Evolutionary conservation across 37 sponge, comb jelly and placozoan genomes (phyloP), one percentile per base, ranked within the genome.

Genomic region (Petrosia ficiformis): DNA sequence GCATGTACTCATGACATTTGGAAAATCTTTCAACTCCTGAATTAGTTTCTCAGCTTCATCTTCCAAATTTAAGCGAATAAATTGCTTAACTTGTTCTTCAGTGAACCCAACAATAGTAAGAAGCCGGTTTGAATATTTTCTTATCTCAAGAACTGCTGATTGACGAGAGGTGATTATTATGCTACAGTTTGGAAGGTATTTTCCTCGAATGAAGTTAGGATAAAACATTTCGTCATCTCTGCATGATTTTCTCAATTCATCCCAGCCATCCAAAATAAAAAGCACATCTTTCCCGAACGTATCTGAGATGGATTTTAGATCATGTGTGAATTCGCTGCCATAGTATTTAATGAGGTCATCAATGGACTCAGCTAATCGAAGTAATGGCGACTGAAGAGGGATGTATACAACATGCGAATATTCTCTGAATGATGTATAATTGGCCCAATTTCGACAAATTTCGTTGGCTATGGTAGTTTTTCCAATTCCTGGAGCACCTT

Each of bases 221-320:
- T 69, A 68, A 5, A 79, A 79, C 33, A 24, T 56, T 30, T 68
- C 58, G 8, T 0, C 2, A 2, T 16, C 54, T 1, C 78, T 67
- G 44, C 67, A 66, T 22, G 67, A 35, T 21, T 40, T 32, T 1
- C 35, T 67, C 2, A 77, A 31, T 64, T 77, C 78, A 77, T 77
- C 78, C 78, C 78, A 77, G 1, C 78, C 78, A 66, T 77, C 78
- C 31, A 77, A 57, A 31, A 75, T 59, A 35, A 75, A 59, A 14
- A 75, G 63, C 31, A 75, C 64, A 29, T 35, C 64, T 10, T 41
- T 3, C 5, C 78, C 78, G 2, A 2, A 57, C 1, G 24, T 77
- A 2, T 61, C 2, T 32, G 2, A 16, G 11, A 73, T 54, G 5
- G 2, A 2, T 22, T 34, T 22, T 24, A 73, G 2, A 54, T 73